Evolutionary conservation across 2,797 vertebrate species (phyloP).

Genomic region (Streptopelia turtur): DNA sequence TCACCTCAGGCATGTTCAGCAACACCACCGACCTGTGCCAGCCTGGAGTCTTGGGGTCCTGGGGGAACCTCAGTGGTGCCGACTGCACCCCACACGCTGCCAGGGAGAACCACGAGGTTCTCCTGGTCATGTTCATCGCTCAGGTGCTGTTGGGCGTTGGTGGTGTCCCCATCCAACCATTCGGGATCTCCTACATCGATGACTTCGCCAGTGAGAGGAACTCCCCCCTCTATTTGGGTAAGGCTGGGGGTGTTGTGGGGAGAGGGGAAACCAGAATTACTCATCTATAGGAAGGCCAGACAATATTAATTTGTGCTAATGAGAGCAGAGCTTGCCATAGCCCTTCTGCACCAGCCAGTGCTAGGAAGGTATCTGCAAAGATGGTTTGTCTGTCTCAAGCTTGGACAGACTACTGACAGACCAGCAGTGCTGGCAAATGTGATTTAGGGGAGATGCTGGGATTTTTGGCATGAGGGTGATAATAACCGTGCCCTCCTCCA

Average conservation of each 20-base stretch:
- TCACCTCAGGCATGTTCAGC: background rate
- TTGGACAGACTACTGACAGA: background rate
- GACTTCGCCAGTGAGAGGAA: constrained; percentile 90
- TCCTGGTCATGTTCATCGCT: constrained; percentile 85
- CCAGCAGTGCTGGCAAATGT: background rate
- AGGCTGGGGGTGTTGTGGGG: background rate
- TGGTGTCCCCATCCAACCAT: constrained; percentile 92
- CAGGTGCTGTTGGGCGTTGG: constrained; percentile 90
- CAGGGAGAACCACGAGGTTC: constrained; percentile 68
- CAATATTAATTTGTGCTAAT: rapidly evolving
- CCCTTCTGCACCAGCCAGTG: background rate
- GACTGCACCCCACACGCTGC: constrained; percentile 63
- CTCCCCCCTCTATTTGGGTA: constrained; percentile 93
- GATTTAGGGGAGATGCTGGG: background rate
- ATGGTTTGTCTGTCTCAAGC: background rate
- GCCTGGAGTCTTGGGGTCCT: rapidly evolving
- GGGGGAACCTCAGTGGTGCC: background rate
- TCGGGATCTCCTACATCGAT: constrained; percentile 96
- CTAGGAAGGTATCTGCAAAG: background rate
- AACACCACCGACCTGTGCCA: constrained; percentile 75
- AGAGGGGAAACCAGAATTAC: background rate
- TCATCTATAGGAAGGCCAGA: background rate
- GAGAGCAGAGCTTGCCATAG: rapidly evolving
- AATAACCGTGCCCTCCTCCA: background rate
- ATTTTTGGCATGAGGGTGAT: background rate